Base-by-base conservation (phyloP, 2,888 invertebrate species). In the Cylloceria caligata region DNA sequence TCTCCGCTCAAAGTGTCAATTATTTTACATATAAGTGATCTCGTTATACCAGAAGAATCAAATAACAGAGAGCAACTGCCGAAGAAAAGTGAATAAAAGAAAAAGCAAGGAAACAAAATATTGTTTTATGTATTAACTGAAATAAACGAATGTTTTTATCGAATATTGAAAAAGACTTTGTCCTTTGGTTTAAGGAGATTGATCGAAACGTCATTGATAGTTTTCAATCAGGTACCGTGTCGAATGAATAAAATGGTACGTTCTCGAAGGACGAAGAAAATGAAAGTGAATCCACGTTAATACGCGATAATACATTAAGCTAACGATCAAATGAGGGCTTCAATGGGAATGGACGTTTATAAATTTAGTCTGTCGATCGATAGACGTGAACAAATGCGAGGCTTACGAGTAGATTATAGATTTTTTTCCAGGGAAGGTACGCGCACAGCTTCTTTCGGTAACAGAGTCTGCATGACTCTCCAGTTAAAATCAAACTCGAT, bases 381-480 rank as follows among this genome's bases (percentile, higher is more conserved):
- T 7, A 19, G 39, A 36, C 76, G 39, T 27, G 39, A 69, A 77
- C 49, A 69, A 77, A 77, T 77, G 36, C 69, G 49, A 42, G 21
- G 69, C 62, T 69, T 67, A 75, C 52, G 27, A 62, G 60, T 79
- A 39, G 71, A 82, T 75, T 75, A 82, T 79, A 60, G 75, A 79
- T 75, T 68, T 75, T 81, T 57, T 34, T n/a, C n/a, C 27, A 27
- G 36, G 34, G 52, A 52, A 71, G 36, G 57, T 57, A 68, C 55
- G 45, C 60, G 64, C 64, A 21, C 24, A 36, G n/a, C 5, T 60
- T 47, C 39, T 74, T 75, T 71, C 9, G 34, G 65, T 30, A 69
- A 62, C 67, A 13, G 57, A 78, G 77, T 77, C 81, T 69, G 77
- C 64, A 47, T 47, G 9, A 13, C 30, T 3, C 30, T 30, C 45